Percentiles rank a stretch among this genome's conserved stretches.
These are phyloP conservation scores for Forbesichthys papilliferus DNA, from an alignment of 2,113 vertebrate species.

Conservation along the genomic window DNA sequence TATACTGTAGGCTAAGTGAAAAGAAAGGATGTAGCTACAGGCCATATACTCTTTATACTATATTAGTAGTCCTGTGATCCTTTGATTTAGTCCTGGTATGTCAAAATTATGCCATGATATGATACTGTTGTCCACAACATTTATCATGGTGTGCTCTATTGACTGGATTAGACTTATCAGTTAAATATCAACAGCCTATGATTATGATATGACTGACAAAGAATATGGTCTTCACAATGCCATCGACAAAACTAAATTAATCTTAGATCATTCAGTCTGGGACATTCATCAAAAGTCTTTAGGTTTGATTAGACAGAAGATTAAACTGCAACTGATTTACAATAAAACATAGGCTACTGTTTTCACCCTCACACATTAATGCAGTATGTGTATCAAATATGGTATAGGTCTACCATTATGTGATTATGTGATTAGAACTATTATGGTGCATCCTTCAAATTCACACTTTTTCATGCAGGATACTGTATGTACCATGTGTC, in stretches of 20 bases:
- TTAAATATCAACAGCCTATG: conserved; percentile 13
- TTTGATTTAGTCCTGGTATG: background rate
- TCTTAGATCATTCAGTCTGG: no score
- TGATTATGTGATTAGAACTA: conserved; percentile 2
- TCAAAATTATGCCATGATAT: background rate
- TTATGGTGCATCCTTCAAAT: conserved; percentile 24
- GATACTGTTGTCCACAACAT: no score
- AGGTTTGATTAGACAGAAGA: no score
- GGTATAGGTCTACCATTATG: conserved; percentile 41
- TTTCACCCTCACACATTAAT: conserved; percentile 22
- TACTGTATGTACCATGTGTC: conserved; percentile 25
- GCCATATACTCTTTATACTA: no score
- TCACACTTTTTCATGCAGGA: conserved; percentile 34
- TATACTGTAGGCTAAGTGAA: background rate
- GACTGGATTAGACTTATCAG: background rate
- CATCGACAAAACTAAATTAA: no score
- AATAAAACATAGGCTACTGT: background rate
- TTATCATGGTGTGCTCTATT: conserved; percentile 6
- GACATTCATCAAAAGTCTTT: background rate
- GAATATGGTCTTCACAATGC: conserved; percentile 35
- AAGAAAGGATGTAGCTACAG: no score
- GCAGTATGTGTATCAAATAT: conserved; percentile 13
- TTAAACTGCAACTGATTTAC: background rate
- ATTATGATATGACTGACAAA: conserved; percentile 47
- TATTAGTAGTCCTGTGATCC: no score